Conservation (phyloP, 2,797 vertebrate species). For the Coendou prehensilis region DNA sequence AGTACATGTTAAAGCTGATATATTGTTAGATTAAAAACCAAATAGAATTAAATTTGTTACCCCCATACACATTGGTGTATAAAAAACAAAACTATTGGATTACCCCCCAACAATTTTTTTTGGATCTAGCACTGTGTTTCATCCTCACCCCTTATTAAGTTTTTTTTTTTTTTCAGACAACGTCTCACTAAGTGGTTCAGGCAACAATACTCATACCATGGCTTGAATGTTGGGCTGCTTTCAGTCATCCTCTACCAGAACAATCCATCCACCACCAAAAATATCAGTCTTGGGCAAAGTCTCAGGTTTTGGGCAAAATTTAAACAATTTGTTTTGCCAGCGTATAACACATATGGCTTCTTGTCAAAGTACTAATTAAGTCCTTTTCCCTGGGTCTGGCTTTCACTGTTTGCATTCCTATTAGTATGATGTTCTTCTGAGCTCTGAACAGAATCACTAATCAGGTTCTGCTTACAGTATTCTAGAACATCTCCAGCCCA, state of each 20-base stretch:
- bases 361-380: neutral
- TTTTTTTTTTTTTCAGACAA: neutral
- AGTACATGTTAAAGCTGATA: neutral
- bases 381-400: neutral
- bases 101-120: neutral
- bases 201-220: neutral
- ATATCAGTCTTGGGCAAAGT: neutral
- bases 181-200: neutral
- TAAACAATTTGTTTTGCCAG: neutral
- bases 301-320: neutral
- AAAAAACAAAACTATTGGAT: neutral
- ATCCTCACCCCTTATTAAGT: neutral
- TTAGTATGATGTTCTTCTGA: neutral
- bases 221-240: neutral
- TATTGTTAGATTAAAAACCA: neutral
- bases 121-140: neutral
- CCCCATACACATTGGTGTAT: neutral
- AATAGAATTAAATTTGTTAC: neutral
- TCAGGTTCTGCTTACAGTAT: neutral
- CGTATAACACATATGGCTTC: neutral
- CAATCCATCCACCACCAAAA: neutral
- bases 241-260: neutral
- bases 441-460: neutral
- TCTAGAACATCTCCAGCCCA: neutral
- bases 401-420: neutral